phyloP scores from a whole-genome alignment of 2,888 invertebrate species.

The Meliscaeva auricollis region DNA sequence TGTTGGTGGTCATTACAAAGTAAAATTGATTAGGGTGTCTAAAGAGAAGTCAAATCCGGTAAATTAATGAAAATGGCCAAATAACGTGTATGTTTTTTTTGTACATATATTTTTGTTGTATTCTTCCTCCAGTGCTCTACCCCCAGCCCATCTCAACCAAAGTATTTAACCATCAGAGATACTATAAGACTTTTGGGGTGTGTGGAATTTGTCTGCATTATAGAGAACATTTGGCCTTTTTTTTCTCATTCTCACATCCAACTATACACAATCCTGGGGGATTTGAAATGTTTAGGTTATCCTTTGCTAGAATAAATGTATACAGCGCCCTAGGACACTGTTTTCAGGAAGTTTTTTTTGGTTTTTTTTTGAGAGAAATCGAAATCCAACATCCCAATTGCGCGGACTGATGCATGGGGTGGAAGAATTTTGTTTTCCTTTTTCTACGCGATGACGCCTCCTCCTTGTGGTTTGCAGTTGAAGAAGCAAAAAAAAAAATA shows the following conservation, averaged over 20 bases:
- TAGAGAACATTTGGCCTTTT: slow-evolving; percentile 54
- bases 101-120: slow-evolving; percentile 13
- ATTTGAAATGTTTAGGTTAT: neutral
- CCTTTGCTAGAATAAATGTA: slow-evolving; percentile 13
- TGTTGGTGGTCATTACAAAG: slow-evolving; percentile 46
- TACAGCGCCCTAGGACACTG: slow-evolving; percentile 53
- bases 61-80: slow-evolving; percentile 70
- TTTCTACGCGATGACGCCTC: slow-evolving; percentile 66
- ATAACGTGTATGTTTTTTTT: slow-evolving; percentile 55
- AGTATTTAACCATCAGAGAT: neutral
- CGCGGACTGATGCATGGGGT: slow-evolving; percentile 62
- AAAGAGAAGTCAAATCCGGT: slow-evolving; percentile 65
- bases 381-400: slow-evolving; percentile 58
- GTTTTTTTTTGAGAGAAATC: slow-evolving; percentile 1
- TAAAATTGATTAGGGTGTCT: slow-evolving; percentile 73
- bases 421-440: slow-evolving; percentile 63
- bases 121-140: neutral
- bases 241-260: slow-evolving; percentile 18
- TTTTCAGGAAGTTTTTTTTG: slow-evolving; percentile 28
- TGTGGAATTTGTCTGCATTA: slow-evolving; percentile 60
- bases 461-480: slow-evolving; percentile 51
- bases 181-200: slow-evolving; percentile 31
- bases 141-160: neutral
- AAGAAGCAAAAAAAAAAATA: slow-evolving; percentile 30
- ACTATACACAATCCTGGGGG: slow-evolving; percentile 20